Percentiles rank a stretch among this genome's conserved stretches.
phyloP scores from a whole-genome alignment of 2,797 vertebrate genomes.

The Gadopsis bispinosus region DNA sequence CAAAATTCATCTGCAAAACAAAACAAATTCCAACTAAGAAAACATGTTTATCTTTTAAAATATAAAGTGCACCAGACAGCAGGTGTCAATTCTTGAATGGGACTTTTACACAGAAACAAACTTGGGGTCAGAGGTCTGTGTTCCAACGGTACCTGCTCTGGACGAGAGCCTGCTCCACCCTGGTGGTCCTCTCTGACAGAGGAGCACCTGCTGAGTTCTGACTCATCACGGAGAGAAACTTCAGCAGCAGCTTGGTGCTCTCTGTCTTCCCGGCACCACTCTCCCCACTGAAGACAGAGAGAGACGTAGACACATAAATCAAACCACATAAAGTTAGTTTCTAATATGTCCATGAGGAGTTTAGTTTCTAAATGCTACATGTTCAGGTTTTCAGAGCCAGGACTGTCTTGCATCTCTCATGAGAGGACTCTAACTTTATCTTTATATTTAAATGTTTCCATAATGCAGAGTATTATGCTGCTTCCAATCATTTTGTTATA shows the following conservation, averaged over 20 bases:
- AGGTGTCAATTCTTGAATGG: neutral
- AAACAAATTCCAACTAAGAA: neutral
- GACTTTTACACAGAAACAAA: neutral
- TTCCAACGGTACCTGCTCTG: constrained; percentile 89
- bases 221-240: constrained; percentile 94
- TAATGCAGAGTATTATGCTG: neutral
- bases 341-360: neutral
- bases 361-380: neutral
- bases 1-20: neutral
- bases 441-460: neutral
- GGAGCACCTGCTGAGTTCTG: constrained; percentile 86
- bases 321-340: neutral
- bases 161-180: constrained; percentile 92
- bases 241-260: constrained; percentile 93
- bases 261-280: constrained; percentile 96
- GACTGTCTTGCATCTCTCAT: neutral
- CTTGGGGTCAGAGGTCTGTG: neutral
- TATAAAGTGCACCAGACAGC: neutral
- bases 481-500: neutral
- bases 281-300: constrained; percentile 85
- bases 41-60: neutral
- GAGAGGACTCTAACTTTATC: neutral
- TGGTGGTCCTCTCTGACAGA: constrained; percentile 85
- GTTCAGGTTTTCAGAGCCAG: neutral
- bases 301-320: neutral